A percentile compares a stretch with the other conserved stretches of the same genome.
phyloP scores from a whole-genome alignment of 2,113 vertebrate species.

The Hassar affinis region DNA sequence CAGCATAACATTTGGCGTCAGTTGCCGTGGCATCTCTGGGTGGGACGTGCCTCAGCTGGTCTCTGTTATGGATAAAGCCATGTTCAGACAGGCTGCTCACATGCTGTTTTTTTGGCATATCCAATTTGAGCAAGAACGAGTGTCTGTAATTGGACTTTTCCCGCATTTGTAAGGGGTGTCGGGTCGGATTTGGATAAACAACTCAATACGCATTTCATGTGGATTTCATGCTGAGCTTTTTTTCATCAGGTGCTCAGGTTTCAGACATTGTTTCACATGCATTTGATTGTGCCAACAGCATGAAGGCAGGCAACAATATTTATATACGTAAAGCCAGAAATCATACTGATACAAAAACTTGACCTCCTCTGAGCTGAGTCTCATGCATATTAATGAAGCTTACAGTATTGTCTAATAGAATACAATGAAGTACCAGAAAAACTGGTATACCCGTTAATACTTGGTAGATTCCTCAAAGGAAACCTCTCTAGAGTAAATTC shows the following conservation, averaged over 20 bases:
- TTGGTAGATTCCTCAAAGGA: too few relatives aligned
- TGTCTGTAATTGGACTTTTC: neutral
- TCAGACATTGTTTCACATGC: neutral
- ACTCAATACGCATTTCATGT: too few relatives aligned
- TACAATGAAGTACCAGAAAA: neutral
- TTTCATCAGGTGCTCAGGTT: neutral
- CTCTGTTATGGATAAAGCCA: neutral
- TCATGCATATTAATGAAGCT: neutral
- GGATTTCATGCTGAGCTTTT: neutral
- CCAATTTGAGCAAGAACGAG: neutral
- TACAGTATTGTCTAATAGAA: neutral
- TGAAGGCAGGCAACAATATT: neutral
- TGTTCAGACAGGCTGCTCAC: conserved; percentile 8
- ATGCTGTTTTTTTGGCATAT: neutral
- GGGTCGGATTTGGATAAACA: neutral
- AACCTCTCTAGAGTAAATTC: too few relatives aligned
- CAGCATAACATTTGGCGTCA: conserved; percentile 18
- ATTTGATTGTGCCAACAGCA: neutral
- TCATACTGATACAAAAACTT: neutral
- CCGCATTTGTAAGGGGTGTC: neutral
- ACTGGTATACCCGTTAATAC: too few relatives aligned
- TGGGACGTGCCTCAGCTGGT: conserved; percentile 15
- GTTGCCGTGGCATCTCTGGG: conserved; percentile 21
- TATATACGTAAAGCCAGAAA: neutral
- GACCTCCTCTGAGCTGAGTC: neutral